Evolutionary conservation across 2,113 vertebrate genomes (phyloP).

Genomic region (Hippocampus guttulatus): DNA sequence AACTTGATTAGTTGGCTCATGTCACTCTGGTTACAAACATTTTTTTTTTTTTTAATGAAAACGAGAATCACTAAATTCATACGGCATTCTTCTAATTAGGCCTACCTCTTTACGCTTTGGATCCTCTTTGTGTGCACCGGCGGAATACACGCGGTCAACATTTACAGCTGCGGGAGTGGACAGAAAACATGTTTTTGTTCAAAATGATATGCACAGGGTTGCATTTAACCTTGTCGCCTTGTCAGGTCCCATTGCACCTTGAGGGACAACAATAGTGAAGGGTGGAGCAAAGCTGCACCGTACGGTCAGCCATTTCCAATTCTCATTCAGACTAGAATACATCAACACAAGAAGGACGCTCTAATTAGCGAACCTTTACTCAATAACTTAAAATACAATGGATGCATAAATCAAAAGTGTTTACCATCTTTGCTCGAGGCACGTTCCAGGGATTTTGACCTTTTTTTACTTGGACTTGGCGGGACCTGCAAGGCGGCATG

Average conservation of each 20-base stretch:
- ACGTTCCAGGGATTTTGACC: background rate
- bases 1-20: constrained; percentile 48
- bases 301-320: no score
- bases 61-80: background rate
- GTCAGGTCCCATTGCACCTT: no score
- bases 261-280: no score
- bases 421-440: background rate
- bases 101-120: constrained; percentile 48
- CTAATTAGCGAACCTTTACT: background rate
- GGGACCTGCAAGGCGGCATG: background rate
- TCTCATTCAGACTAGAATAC: background rate
- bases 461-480: background rate
- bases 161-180: constrained; percentile 17
- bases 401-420: background rate
- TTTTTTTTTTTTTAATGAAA: background rate
- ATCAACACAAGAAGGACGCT: background rate
- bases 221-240: no score
- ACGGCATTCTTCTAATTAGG: background rate
- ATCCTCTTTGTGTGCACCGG: constrained; percentile 8
- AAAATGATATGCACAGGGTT: background rate
- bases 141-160: background rate
- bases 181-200: constrained; percentile 8
- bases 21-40: constrained; percentile 40
- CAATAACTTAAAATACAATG: background rate
- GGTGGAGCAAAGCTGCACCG: no score